These are phyloP conservation scores for Probaryconus sp. DNA, from an alignment of 1,140 invertebrate genomes.

Conservation along the genomic window DNA sequence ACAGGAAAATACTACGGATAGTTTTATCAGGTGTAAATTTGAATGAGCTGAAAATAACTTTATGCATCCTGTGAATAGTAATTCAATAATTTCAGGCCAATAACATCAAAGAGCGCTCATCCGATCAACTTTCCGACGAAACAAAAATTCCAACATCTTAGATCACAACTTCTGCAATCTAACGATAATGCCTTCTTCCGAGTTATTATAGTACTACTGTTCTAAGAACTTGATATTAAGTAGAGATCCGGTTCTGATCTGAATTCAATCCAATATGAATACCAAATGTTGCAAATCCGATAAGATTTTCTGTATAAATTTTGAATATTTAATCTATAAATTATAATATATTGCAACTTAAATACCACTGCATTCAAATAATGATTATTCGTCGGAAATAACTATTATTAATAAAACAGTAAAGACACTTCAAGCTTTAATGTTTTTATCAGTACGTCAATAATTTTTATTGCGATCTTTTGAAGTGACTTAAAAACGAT, in stretches of 20 bases:
- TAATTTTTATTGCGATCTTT: no score
- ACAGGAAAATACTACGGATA: no score
- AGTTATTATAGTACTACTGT: conserved; percentile 32
- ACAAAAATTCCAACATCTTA: conserved; percentile 11
- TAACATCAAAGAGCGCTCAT: conserved; percentile 11
- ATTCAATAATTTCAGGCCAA: not conserved
- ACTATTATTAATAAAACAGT: no score
- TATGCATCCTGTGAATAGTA: not conserved
- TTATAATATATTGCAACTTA: conserved; percentile 40
- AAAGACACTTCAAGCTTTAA: no score
- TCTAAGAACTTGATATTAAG: conserved; percentile 35
- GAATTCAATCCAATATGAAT: conserved; percentile 28
- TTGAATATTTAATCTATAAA: conserved; percentile 34
- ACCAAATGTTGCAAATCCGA: conserved; percentile 28
- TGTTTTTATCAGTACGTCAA: no score
- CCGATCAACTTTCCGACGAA: conserved; percentile 16
- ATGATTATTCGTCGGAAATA: conserved; percentile 19
- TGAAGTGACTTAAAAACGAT: no score
- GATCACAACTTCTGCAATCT: conserved; percentile 6
- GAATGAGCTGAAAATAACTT: conserved; percentile 3
- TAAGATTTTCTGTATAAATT: conserved; percentile 26
- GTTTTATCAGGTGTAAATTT: not conserved
- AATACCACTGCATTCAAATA: conserved; percentile 18
- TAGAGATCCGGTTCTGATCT: conserved; percentile 28
- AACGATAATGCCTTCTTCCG: conserved; percentile 33